phyloP scores from a whole-genome alignment of 1,140 invertebrate species.

The Drosophila malerkotliana region DNA sequence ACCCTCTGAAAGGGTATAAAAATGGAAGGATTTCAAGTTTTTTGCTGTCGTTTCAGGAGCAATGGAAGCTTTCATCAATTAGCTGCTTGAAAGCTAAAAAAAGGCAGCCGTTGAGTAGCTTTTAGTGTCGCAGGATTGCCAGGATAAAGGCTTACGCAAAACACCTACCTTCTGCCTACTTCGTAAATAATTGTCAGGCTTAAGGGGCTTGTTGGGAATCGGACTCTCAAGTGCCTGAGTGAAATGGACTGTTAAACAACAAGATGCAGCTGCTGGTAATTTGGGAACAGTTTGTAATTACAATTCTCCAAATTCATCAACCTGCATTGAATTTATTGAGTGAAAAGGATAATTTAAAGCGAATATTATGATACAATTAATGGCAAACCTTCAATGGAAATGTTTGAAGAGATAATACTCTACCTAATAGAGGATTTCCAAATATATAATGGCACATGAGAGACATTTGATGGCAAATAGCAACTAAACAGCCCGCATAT shows the following conservation, averaged over 20 bases:
- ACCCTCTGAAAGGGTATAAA: too few species aligned
- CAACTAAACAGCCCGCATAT: constrained; percentile 26
- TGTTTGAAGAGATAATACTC: constrained; percentile 2
- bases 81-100: constrained; percentile 44
- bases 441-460: neutral
- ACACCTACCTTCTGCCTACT: constrained; percentile 45
- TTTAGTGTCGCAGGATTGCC: constrained; percentile 61
- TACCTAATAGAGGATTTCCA: neutral
- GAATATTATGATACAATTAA: constrained; percentile 3
- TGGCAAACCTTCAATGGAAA: constrained; percentile 4
- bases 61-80: constrained; percentile 74
- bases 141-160: constrained; percentile 58
- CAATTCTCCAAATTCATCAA: neutral
- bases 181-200: constrained; percentile 57
- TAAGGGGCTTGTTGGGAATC: constrained; percentile 12
- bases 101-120: constrained; percentile 63
- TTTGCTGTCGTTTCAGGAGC: constrained; percentile 33
- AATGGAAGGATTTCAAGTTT: constrained; percentile 17
- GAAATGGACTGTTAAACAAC: constrained; percentile 20
- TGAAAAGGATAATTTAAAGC: neutral
- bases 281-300: neutral
- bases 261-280: constrained; percentile 11
- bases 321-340: neutral
- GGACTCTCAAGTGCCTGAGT: constrained; percentile 23
- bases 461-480: neutral